These are phyloP conservation scores for Betta splendens DNA, from an alignment of 2,797 vertebrate genomes.

Conservation along the genomic window DNA sequence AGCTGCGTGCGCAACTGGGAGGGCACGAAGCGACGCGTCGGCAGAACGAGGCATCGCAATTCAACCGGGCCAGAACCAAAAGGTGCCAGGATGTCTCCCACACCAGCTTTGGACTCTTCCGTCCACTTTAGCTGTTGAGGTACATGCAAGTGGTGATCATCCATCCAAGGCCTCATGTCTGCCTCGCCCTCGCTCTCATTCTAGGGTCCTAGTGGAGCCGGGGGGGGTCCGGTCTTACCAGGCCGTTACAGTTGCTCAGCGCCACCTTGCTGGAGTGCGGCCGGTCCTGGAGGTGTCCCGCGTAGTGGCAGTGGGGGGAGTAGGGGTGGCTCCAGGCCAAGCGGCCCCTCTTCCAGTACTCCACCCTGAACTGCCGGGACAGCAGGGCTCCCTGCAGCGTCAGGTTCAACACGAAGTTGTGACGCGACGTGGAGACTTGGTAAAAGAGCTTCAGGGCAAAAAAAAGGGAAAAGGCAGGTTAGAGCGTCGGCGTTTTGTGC, in stretches of 20 bases:
- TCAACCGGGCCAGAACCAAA: constrained; percentile 26
- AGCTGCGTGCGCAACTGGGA: constrained; percentile 60
- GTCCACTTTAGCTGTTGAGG: background rate
- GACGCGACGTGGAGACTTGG: constrained; percentile 88
- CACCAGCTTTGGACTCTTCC: no score
- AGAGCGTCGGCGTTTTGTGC: background rate
- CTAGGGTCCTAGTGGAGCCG: constrained; percentile 20
- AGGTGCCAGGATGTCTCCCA: no score
- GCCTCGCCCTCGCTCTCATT: no score
- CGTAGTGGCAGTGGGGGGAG: constrained; percentile 91
- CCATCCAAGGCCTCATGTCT: no score
- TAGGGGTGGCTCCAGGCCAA: constrained; percentile 94
- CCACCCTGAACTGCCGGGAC: constrained; percentile 91
- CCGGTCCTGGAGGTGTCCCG: constrained; percentile 92
- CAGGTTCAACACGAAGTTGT: constrained; percentile 95
- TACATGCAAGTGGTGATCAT: no score
- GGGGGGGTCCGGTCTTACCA: constrained; percentile 84
- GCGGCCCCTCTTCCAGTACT: constrained; percentile 94
- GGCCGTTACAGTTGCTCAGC: constrained; percentile 97
- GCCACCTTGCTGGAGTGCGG: constrained; percentile 91
- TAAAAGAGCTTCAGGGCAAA: constrained; percentile 86
- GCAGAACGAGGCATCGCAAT: constrained; percentile 31
- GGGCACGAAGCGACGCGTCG: constrained; percentile 36
- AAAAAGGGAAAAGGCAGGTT: background rate
- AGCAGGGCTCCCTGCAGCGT: constrained; percentile 91